These are phyloP conservation scores for Hypomecis atomaria DNA, from an alignment of 2,888 invertebrate genomes.

Conservation along the genomic window DNA sequence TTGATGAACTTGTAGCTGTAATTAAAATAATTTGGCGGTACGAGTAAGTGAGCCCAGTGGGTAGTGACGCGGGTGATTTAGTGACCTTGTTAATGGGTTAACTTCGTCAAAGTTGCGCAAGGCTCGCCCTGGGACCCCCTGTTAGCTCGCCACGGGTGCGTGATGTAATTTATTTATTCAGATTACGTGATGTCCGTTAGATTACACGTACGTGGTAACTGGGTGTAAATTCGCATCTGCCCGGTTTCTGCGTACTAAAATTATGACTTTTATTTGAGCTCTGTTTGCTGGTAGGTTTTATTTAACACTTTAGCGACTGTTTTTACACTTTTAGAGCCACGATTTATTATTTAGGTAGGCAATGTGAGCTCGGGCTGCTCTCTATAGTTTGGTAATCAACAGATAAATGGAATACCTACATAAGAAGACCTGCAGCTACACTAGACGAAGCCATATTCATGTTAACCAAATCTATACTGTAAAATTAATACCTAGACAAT, in stretches of 20 bases:
- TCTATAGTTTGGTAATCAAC: no score
- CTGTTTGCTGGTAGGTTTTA: neutral
- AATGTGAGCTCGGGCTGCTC: no score
- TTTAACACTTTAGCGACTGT: neutral
- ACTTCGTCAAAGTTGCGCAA: slow-evolving; percentile 71
- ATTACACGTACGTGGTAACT: slow-evolving; percentile 33
- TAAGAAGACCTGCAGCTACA: no score
- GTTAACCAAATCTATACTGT: no score
- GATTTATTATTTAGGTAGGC: no score
- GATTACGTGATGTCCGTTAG: slow-evolving; percentile 39
- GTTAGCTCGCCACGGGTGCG: slow-evolving; percentile 55
- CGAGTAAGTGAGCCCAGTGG: slow-evolving; percentile 60
- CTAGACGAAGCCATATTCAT: no score
- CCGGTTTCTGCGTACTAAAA: slow-evolving; percentile 12
- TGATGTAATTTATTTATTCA: slow-evolving; percentile 51
- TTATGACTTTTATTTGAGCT: slow-evolving; percentile 3
- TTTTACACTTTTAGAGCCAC: neutral
- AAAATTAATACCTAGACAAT: no score
- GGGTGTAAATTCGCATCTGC: slow-evolving; percentile 30
- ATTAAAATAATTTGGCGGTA: slow-evolving; percentile 71
- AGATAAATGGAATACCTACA: no score
- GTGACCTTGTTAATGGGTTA: slow-evolving; percentile 74
- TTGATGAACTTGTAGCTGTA: slow-evolving; percentile 58
- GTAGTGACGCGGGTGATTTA: slow-evolving; percentile 75
- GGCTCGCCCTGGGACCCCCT: slow-evolving; percentile 54